Evolutionary conservation across 2,113 vertebrate species (phyloP), one percentile per base, ranked within the genome.

Genomic region (Misgurnus mizolepis): DNA sequence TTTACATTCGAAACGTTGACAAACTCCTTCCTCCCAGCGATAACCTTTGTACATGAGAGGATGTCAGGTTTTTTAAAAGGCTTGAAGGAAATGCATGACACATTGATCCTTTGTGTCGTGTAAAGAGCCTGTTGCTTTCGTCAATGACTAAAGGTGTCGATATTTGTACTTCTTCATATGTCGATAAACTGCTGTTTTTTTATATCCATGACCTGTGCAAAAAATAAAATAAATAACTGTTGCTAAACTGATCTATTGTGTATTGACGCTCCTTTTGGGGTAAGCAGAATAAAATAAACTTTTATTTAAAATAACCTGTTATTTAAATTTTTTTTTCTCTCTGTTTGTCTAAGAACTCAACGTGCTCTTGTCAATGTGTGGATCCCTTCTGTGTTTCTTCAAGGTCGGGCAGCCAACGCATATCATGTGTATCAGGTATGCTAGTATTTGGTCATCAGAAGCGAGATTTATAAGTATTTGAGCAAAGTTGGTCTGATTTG

Each of bases 341-440:
- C 27, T 68, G 78, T 84, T 61, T 83, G 84, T 60, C 56, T 76
- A 87, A 99, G 98, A 93, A 94, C 96, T 86, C 97, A 98, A 85
- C 95, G 97, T 53, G 98, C 98, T 0, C 96, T 99, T 87, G 95
- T 99, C 92, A 99, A 99, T 10, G 97, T 99, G 73, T 99, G 98
- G 98, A 99, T 99, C 88, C 98, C 97, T 4, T 98, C 96, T 0
- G 98, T 98, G 85, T 99, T 99, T 87, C 95, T 99, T 82, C 96
- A 96, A 85, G 97, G 97, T 82, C 93, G 95, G 87, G 95, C 96
- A 78, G 93, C 97, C n/a, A 98, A 96, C 34, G 95, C 97, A 3
- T 99, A 98, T 91, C 96, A 99, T 22, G 96, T 99, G 81, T 99
- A 99, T 87, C 98, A 99, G 94, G 98, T 97, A 85, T 49, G 40